These are phyloP conservation scores for Porphyrio hochstetteri DNA, from an alignment of 2,113 vertebrate species.

Conservation along the genomic window DNA sequence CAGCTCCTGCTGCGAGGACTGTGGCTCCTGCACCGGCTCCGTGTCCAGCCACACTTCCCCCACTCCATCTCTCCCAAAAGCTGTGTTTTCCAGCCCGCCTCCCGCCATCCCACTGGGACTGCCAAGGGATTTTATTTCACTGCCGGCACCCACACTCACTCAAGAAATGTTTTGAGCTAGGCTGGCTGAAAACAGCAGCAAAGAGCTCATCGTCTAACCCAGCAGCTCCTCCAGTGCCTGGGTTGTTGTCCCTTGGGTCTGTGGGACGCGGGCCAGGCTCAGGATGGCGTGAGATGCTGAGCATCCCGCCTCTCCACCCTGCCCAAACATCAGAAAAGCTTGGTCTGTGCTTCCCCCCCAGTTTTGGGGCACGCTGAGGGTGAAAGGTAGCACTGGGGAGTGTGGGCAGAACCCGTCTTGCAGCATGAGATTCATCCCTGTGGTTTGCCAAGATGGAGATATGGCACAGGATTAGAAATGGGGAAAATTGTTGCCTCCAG, in stretches of 20 bases:
- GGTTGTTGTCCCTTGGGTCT: neutral
- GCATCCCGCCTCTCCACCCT: neutral
- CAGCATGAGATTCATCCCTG: neutral
- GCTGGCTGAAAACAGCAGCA: conserved; percentile 26
- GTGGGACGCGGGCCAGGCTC: neutral
- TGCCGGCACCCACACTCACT: conserved; percentile 53
- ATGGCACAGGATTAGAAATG: fast-evolving
- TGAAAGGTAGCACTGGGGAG: neutral
- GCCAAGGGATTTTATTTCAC: neutral
- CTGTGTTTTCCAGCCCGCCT: conserved; percentile 4
- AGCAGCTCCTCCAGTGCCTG: neutral
- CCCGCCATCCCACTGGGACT: neutral
- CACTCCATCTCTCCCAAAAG: neutral
- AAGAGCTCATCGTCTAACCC: neutral
- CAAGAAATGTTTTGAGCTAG: conserved; percentile 32
- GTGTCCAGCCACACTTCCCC: neutral
- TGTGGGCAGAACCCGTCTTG: neutral
- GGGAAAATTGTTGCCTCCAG: neutral
- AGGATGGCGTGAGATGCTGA: neutral
- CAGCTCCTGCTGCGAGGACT: neutral
- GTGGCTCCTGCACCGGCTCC: fast-evolving
- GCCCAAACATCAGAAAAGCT: neutral
- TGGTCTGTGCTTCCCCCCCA: fast-evolving
- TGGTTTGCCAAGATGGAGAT: neutral
- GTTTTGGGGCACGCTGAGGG: neutral